phyloP scores from a whole-genome alignment of 2,888 invertebrate genomes.

The Lycaena phlaeas region DNA sequence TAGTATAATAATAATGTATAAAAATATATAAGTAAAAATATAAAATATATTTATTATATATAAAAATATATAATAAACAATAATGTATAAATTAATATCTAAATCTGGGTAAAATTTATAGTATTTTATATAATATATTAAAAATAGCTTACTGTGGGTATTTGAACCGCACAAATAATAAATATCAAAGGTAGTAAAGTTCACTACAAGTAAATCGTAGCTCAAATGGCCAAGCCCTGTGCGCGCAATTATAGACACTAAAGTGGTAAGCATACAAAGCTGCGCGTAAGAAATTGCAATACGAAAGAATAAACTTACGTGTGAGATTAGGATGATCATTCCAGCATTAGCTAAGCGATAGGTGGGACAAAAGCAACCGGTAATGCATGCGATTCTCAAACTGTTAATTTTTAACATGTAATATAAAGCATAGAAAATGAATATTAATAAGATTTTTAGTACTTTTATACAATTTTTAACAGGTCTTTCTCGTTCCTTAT shows the following conservation, averaged over 20 bases:
- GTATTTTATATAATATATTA: no score
- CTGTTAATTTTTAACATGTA: neutral
- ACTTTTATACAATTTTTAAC: slow-evolving; percentile 9
- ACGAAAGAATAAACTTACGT: slow-evolving; percentile 5
- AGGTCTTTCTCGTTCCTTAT: slow-evolving; percentile 18
- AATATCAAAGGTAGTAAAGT: no score
- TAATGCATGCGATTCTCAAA: slow-evolving; percentile 11
- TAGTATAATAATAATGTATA: no score
- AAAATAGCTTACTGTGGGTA: no score
- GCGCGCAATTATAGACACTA: neutral
- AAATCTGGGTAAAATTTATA: no score
- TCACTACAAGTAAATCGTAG: neutral
- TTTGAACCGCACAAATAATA: no score
- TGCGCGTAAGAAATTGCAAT: neutral
- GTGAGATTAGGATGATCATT: slow-evolving; percentile 5
- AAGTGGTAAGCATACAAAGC: no score
- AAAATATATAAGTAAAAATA: no score
- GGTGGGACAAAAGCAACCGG: slow-evolving; percentile 7
- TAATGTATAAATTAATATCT: no score
- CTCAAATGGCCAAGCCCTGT: neutral
- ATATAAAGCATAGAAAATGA: neutral
- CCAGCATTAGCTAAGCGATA: slow-evolving; percentile 6
- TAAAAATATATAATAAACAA: no score
- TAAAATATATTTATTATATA: no score
- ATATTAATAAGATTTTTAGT: neutral